Evolutionary conservation across 2,113 vertebrate species (phyloP).

Genomic region (Nestor notabilis): DNA sequence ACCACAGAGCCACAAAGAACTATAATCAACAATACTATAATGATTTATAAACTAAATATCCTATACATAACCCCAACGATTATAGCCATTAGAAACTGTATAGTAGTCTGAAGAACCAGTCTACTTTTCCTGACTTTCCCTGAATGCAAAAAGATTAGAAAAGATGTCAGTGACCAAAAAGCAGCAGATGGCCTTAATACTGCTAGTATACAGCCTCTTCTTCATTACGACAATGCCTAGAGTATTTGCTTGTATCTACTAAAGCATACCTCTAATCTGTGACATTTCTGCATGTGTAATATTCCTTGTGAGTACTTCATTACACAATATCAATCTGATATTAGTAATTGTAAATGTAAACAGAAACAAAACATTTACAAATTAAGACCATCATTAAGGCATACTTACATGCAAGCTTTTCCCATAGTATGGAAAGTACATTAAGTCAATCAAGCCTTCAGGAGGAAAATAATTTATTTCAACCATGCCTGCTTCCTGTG

Average conservation of each 20-base stretch:
- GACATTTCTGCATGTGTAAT: neutral
- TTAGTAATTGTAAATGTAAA: neutral
- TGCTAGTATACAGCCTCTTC: neutral
- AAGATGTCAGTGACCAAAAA: neutral
- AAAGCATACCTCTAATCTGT: neutral
- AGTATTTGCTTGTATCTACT: neutral
- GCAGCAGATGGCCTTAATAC: neutral
- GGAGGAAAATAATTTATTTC: constrained; percentile 82
- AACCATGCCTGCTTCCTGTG: constrained; percentile 76
- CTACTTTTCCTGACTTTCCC: neutral
- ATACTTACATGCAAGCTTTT: constrained; percentile 93
- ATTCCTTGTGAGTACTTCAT: neutral
- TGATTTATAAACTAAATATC: neutral
- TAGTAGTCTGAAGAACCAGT: neutral
- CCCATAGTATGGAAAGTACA: constrained; percentile 97
- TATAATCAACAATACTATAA: neutral
- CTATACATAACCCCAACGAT: neutral
- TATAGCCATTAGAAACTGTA: neutral
- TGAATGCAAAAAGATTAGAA: neutral
- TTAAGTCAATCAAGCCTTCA: constrained; percentile 85
- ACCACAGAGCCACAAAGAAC: neutral
- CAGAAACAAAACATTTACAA: neutral
- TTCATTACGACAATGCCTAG: neutral
- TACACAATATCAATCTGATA: neutral
- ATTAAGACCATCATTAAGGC: neutral